Evolutionary conservation across 2,888 invertebrate genomes (phyloP).

Genomic region (Lydus trimaculatus): DNA sequence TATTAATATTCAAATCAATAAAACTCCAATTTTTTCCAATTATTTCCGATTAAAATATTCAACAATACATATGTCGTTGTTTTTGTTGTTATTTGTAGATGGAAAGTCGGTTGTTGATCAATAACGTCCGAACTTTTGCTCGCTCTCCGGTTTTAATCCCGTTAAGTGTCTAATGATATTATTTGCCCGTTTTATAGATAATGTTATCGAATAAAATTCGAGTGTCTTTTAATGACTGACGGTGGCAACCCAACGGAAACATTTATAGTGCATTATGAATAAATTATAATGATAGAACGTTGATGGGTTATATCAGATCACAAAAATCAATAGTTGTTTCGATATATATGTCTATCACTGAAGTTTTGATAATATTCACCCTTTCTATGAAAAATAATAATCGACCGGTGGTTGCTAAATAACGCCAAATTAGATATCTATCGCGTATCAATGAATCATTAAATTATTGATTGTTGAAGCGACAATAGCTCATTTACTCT

Average conservation of each 20-base stretch:
- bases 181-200: constrained; percentile 34
- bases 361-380: not conserved
- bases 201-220: constrained; percentile 32
- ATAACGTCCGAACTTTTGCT: not conserved
- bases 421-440: constrained; percentile 9
- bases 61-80: too few relatives aligned
- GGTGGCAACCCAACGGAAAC: constrained; percentile 24
- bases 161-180: constrained; percentile 35
- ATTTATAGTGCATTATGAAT: constrained; percentile 29
- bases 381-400: not conserved
- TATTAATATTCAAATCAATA: not conserved
- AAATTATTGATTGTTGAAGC: constrained; percentile 2
- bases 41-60: too few relatives aligned
- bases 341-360: not conserved
- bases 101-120: not conserved
- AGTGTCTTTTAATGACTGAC: constrained; percentile 34
- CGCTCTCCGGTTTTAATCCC: constrained; percentile 30
- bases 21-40: not conserved
- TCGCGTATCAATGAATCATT: constrained; percentile 8
- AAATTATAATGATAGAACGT: constrained; percentile 27
- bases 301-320: constrained; percentile 5
- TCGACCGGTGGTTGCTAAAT: not conserved
- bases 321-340: constrained; percentile 23
- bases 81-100: not conserved
- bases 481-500: constrained; percentile 2